Conservation (phyloP, 2,888 invertebrate genomes). For the Eilema depressum region DNA sequence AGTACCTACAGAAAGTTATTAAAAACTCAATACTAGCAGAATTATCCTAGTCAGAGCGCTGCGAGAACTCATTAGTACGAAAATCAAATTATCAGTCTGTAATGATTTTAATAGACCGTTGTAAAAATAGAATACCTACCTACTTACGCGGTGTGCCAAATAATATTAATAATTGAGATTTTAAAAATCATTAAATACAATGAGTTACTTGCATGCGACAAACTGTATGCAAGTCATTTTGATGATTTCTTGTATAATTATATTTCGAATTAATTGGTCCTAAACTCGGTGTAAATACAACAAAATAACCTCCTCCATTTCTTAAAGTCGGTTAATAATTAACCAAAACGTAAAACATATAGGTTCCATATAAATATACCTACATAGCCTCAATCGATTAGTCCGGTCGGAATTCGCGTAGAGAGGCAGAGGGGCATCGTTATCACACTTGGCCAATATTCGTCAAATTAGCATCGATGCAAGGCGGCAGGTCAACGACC, state of each 20-base stretch:
- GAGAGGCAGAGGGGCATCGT: constrained; percentile 44
- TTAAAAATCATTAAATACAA: no score
- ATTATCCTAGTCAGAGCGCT: not conserved
- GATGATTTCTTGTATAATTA: no score
- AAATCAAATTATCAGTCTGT: not conserved
- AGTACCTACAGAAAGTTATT: not conserved
- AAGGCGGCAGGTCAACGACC: constrained; percentile 69
- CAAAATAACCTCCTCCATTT: not conserved
- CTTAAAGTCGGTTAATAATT: not conserved
- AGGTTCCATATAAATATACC: constrained; percentile 24
- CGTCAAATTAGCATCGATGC: constrained; percentile 82
- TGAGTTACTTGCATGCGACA: no score
- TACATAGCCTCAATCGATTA: constrained; percentile 42
- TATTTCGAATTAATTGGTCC: no score
- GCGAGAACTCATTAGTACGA: not conserved
- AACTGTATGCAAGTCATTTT: no score
- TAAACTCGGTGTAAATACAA: no score
- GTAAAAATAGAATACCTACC: no score
- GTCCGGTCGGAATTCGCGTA: constrained; percentile 49
- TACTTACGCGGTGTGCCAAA: not conserved
- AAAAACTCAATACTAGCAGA: not conserved
- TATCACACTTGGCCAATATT: constrained; percentile 63
- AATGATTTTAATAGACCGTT: not conserved
- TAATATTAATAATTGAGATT: not conserved
- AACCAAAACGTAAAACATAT: not conserved